phyloP scores from a whole-genome alignment of 2,888 invertebrate species.

The Aphrophora alni region DNA sequence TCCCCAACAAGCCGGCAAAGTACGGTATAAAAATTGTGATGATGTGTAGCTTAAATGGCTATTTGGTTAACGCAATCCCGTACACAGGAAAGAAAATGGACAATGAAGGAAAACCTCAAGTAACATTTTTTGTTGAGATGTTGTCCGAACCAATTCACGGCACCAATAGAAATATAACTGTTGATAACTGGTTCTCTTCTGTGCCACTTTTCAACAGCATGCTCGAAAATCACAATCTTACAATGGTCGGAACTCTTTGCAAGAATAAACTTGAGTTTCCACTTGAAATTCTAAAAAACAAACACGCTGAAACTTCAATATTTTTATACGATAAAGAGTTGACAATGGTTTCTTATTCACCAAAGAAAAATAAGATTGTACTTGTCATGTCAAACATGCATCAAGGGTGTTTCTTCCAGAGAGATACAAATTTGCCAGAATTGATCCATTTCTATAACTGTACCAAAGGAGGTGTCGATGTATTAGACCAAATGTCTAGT shows the following conservation, averaged over 20 bases:
- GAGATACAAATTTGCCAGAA: background rate
- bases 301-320: background rate
- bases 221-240: no score
- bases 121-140: no score
- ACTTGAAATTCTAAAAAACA: conserved; percentile 3
- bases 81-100: background rate
- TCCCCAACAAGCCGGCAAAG: conserved; percentile 9
- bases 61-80: background rate
- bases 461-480: background rate
- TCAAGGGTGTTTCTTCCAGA: background rate
- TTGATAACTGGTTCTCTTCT: no score
- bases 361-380: background rate
- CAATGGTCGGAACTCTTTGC: no score
- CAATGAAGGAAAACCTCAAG: background rate
- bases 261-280: background rate
- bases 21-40: no score
- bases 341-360: background rate
- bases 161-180: no score
- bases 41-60: background rate
- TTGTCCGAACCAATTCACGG: no score
- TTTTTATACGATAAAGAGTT: background rate
- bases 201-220: no score
- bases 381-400: conserved; percentile 2
- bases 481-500: background rate
- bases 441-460: background rate